A percentile compares a stretch with the other conserved stretches of the same genome.
Conservation (phyloP, 2,888 invertebrate species). For the Eupsilia transversa region DNA sequence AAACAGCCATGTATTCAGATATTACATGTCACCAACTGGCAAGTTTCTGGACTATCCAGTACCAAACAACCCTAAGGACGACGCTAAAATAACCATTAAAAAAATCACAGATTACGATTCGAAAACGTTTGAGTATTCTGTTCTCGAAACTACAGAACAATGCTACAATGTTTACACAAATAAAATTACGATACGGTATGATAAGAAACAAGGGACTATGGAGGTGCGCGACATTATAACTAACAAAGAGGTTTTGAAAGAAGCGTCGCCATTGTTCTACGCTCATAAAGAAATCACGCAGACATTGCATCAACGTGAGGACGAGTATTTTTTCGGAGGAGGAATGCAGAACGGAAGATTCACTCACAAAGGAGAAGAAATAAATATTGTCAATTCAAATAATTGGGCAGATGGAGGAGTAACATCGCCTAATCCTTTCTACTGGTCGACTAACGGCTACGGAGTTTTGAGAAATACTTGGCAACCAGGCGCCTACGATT, state of each 20-base stretch:
- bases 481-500: slow-evolving; percentile 84
- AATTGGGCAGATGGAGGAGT: slow-evolving; percentile 85
- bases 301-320: slow-evolving; percentile 73
- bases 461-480: slow-evolving; percentile 86
- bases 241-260: slow-evolving; percentile 79
- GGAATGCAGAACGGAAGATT: slow-evolving; percentile 88
- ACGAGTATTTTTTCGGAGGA: slow-evolving; percentile 86
- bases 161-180: slow-evolving; percentile 77
- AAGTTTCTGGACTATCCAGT: slow-evolving; percentile 81
- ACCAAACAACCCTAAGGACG: slow-evolving; percentile 79
- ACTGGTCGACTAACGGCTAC: slow-evolving; percentile 86
- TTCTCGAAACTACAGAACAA: slow-evolving; percentile 69
- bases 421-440: slow-evolving; percentile 86
- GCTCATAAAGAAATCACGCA: slow-evolving; percentile 74
- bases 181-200: slow-evolving; percentile 79
- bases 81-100: slow-evolving; percentile 81
- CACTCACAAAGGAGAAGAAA: slow-evolving; percentile 82
- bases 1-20: slow-evolving; percentile 84
- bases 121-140: slow-evolving; percentile 77
- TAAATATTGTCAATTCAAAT: slow-evolving; percentile 82
- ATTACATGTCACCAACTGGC: slow-evolving; percentile 83
- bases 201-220: slow-evolving; percentile 80
- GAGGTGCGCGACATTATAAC: slow-evolving; percentile 78
- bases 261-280: slow-evolving; percentile 78
- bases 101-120: slow-evolving; percentile 77